Conservation (phyloP, 2,113 vertebrate genomes). For the Tachysurus vachellii region DNA sequence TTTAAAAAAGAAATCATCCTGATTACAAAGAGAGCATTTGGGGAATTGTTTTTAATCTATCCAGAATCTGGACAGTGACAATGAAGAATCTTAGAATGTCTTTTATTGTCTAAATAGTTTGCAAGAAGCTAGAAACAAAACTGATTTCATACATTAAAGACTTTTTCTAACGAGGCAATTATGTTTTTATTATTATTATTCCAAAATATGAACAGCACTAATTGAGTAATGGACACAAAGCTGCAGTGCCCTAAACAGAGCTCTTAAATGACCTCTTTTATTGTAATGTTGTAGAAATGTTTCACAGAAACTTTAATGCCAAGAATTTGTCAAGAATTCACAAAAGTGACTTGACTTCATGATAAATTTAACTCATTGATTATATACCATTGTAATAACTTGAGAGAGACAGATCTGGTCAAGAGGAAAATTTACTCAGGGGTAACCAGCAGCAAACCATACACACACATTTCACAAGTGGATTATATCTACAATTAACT, state of each 20-base stretch:
- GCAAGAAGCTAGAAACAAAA: not conserved
- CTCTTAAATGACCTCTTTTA: not conserved
- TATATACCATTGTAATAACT: no score
- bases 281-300: not conserved
- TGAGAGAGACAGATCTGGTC: no score
- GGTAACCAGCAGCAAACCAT: no score
- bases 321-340: not conserved
- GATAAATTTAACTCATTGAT: no score
- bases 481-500: no score
- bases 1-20: not conserved
- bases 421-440: no score
- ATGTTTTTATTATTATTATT: no score
- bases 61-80: not conserved
- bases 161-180: not conserved
- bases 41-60: not conserved
- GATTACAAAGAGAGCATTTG: not conserved
- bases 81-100: not conserved
- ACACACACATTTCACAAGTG: no score
- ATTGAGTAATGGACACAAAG: not conserved
- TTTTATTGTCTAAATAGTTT: not conserved
- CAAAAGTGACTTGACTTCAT: no score
- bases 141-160: not conserved
- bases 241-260: not conserved
- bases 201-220: not conserved
- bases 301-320: not conserved